A percentile compares a stretch with the other conserved stretches of the same genome.
phyloP scores from a whole-genome alignment of 1,140 invertebrate species.

The Bilobella aurantiaca region DNA sequence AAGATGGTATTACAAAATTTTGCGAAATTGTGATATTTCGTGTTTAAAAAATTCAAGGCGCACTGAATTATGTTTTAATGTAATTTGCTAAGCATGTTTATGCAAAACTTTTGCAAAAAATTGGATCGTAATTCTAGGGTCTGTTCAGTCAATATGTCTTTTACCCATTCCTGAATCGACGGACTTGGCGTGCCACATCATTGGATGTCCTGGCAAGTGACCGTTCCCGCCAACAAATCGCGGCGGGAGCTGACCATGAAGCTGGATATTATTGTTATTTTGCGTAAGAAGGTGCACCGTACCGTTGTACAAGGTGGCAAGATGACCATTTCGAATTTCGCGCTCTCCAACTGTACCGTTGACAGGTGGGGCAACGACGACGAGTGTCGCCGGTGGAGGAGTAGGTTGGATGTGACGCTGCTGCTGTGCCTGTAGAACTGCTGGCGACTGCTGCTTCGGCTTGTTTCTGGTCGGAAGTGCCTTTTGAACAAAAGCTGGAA shows the following conservation, averaged over 20 bases:
- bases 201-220: slow-evolving; percentile 34
- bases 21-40: too few species aligned
- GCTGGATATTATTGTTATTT: slow-evolving; percentile 8
- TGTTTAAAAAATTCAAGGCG: too few species aligned
- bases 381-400: slow-evolving; percentile 7
- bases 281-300: slow-evolving; percentile 10
- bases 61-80: too few species aligned
- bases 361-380: neutral
- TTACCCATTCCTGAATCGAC: slow-evolving; percentile 81
- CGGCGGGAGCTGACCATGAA: slow-evolving; percentile 38
- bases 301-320: neutral
- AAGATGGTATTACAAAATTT: too few species aligned
- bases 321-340: neutral
- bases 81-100: too few species aligned
- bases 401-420: slow-evolving; percentile 6
- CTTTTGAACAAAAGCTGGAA: slow-evolving; percentile 75
- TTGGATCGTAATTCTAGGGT: too few species aligned
- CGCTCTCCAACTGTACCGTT: too few species aligned
- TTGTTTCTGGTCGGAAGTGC: slow-evolving; percentile 29
- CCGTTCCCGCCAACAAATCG: slow-evolving; percentile 42
- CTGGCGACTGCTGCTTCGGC: neutral
- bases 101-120: too few species aligned
- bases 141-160: too few species aligned
- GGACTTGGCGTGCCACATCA: slow-evolving; percentile 75
- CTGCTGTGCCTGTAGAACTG: slow-evolving; percentile 27